Evolutionary conservation across 2,113 vertebrate genomes (phyloP).

Genomic region (Callocephalon fimbriatum): DNA sequence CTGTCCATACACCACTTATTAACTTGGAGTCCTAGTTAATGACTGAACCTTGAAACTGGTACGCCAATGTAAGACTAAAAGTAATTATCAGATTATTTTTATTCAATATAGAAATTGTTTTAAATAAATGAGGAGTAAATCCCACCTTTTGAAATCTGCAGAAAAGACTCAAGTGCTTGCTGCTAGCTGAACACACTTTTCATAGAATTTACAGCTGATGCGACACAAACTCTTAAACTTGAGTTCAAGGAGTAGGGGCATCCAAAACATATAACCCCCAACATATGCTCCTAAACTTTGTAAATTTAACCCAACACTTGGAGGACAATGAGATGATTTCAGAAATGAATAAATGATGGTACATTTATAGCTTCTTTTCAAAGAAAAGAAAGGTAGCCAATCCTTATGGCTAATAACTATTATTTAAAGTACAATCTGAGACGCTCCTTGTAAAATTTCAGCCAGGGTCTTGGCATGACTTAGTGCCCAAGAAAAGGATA

Average conservation of each 20-base stretch:
- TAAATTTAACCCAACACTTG: conserved; percentile 19
- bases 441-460: conserved; percentile 49
- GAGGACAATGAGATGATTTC: conserved; percentile 20
- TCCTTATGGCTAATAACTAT: conserved; percentile 62
- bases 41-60: not conserved
- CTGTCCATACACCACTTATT: not conserved
- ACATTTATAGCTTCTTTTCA: conserved; percentile 63
- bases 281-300: not conserved
- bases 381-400: conserved; percentile 69
- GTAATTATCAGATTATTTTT: not conserved
- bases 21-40: not conserved
- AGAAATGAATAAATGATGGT: conserved; percentile 37
- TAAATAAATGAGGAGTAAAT: not conserved
- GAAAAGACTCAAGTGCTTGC: not conserved
- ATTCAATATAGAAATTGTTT: not conserved
- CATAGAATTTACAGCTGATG: not conserved
- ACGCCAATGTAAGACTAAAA: not conserved
- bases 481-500: conserved; percentile 36
- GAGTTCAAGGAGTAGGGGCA: not conserved
- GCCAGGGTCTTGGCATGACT: conserved; percentile 37
- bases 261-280: not conserved
- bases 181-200: not conserved
- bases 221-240: not conserved
- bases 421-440: conserved; percentile 64
- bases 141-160: not conserved